Base-by-base conservation (phyloP, 2,888 invertebrate genomes). In the Cacoxenus indagator region DNA sequence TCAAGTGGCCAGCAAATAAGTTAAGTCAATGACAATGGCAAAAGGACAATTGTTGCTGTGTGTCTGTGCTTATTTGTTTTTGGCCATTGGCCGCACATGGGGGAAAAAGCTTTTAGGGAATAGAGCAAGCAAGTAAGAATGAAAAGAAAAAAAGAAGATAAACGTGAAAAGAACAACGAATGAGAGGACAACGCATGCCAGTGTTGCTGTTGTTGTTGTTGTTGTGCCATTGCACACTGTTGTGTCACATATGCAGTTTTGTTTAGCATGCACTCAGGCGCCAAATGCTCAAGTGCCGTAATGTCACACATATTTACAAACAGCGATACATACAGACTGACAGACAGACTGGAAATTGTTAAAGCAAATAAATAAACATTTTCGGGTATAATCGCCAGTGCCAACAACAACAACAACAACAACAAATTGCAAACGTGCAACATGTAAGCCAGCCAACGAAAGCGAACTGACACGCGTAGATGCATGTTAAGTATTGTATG, bases 361-460 rank as follows among this genome's bases (percentile, higher is more conserved):
- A 74, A 80, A 76, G 82, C 79, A 78, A 80, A 76, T 82, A 82
- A 80, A 80, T 78, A 80, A 80, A 80, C 80, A 80, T 80, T 78
- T 73, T 82, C 69, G 73, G 78, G 78, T 77, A 79, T 79, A 82
- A 79, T 82, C 82, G 76, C 81, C 70, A 71, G 72, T 65, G 77
- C 65, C 78, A 81, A 76, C 76, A 78, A 68, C 75, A 77, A 76
- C 71, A 72, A 67, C 72, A 72, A 59, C 67, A 66, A 55, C 69
- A 64, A 19, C 57, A 27, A 27, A 43, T 3, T 43, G n/a, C 45
- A 55, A 3, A 11, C n/a, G n/a, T n/a, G n/a, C n/a, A n/a, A n/a
- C n/a, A n/a, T n/a, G n/a, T n/a, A n/a, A n/a, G n/a, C n/a, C n/a
- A n/a, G n/a, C n/a, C n/a, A n/a, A n/a, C n/a, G n/a, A n/a, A n/a